phyloP scores from a whole-genome alignment of 1,140 invertebrate genomes.

The Idris sp. region DNA sequence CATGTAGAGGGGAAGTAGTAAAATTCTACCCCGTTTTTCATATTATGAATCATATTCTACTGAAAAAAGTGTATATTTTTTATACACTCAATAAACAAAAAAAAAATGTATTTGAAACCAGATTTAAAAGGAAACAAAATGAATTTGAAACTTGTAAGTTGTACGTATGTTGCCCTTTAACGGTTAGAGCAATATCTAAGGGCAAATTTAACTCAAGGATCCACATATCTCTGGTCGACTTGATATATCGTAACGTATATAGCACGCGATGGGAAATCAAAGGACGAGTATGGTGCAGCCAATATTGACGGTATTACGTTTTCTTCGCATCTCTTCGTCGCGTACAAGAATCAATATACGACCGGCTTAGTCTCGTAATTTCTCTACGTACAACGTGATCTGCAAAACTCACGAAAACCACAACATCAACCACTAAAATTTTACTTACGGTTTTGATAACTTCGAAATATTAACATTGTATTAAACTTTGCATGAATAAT shows the following conservation, averaged over 20 bases:
- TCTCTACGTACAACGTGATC: conserved; percentile 45
- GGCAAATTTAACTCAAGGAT: conserved; percentile 41
- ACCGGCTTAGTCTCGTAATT: conserved; percentile 46
- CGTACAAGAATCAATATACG: conserved; percentile 48
- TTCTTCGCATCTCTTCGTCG: conserved; percentile 44
- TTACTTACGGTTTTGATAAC: conserved; percentile 38
- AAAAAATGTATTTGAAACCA: too few species aligned
- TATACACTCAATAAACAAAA: too few species aligned
- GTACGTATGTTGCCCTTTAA: conserved; percentile 15
- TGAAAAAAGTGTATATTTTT: too few species aligned
- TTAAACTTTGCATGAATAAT: conserved; percentile 24
- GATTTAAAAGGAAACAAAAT: conserved; percentile 23
- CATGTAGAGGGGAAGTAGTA: too few species aligned
- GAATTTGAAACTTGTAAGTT: conserved; percentile 9
- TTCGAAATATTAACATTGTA: conserved; percentile 29
- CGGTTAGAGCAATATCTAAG: conserved; percentile 18
- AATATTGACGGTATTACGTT: conserved; percentile 65
- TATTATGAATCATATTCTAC: too few species aligned
- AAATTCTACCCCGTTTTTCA: too few species aligned
- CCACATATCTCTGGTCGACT: conserved; percentile 56
- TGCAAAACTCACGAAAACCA: conserved; percentile 34
- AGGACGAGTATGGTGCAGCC: conserved; percentile 51
- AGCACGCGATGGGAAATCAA: conserved; percentile 48
- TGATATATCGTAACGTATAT: conserved; percentile 34
- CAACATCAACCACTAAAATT: conserved; percentile 25